Percentiles rank a stretch among this genome's conserved stretches.
These are phyloP conservation scores for Agrypnia vestita DNA, from an alignment of 1,140 invertebrate species.

Conservation along the genomic window DNA sequence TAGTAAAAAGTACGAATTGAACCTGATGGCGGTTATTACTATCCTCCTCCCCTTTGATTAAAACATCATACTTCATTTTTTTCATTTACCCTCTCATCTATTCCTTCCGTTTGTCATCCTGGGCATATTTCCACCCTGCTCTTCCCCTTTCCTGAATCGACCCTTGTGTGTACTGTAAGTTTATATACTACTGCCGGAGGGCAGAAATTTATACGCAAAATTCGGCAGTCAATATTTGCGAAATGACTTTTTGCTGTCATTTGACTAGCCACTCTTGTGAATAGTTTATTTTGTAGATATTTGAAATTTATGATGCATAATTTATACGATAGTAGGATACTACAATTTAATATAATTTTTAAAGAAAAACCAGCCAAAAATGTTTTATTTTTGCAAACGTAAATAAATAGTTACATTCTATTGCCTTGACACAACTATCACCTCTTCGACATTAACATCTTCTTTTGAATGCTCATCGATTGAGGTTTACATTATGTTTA, in stretches of 20 bases:
- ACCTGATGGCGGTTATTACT: neutral
- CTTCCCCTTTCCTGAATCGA: neutral
- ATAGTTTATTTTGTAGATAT: neutral
- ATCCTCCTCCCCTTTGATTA: slow-evolving; percentile 53
- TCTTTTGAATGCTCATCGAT: too few relatives aligned
- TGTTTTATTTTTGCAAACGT: slow-evolving; percentile 4
- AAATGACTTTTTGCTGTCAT: slow-evolving; percentile 52
- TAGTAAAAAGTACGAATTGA: too few relatives aligned
- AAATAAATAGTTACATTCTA: too few relatives aligned
- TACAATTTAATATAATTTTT: slow-evolving; percentile 4
- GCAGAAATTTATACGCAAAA: slow-evolving; percentile 33
- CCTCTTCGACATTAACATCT: too few relatives aligned
- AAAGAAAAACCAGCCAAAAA: too few relatives aligned
- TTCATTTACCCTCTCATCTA: slow-evolving; percentile 52
- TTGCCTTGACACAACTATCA: too few relatives aligned
- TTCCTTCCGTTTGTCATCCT: slow-evolving; percentile 48
- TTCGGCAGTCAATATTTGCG: slow-evolving; percentile 58
- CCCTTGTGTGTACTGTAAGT: neutral
- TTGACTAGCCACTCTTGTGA: neutral
- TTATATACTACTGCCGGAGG: neutral
- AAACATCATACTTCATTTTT: slow-evolving; percentile 61
- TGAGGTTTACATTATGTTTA: too few relatives aligned
- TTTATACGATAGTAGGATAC: too few relatives aligned
- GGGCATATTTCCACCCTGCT: slow-evolving; percentile 4
- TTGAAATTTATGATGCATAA: slow-evolving; percentile 12